phyloP scores from a whole-genome alignment of 2,797 vertebrate species.

The Ceryle rudis region DNA sequence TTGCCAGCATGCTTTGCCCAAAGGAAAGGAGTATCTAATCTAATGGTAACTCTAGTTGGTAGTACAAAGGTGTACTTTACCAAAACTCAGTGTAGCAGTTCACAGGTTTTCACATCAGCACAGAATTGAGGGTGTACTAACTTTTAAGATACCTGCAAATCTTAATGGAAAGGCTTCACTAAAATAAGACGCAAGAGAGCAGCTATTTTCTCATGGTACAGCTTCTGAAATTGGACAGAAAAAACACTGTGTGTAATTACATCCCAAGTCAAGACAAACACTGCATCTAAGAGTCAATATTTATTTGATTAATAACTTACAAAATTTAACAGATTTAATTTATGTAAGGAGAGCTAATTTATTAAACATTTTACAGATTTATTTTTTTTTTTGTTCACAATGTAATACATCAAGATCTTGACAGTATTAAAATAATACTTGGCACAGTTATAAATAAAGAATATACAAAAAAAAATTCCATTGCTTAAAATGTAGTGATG shows the following conservation, averaged over 20 bases:
- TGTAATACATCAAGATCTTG: conserved; percentile 81
- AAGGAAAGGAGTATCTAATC: not conserved
- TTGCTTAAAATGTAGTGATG: conserved; percentile 81
- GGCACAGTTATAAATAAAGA: conserved; percentile 88
- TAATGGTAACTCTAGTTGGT: not conserved
- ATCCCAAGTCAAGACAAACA: conserved; percentile 70
- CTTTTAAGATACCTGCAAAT: not conserved
- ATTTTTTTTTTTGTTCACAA: conserved; percentile 79
- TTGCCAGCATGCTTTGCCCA: not conserved
- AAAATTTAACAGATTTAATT: conserved; percentile 86
- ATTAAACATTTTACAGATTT: conserved; percentile 86
- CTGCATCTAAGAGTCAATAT: conserved; percentile 83
- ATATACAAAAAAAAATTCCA: conserved; percentile 78
- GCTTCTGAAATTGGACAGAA: not conserved
- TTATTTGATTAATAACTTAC: conserved; percentile 89
- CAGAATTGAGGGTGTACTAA: not conserved
- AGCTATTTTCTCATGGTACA: not conserved
- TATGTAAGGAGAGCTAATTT: conserved; percentile 85
- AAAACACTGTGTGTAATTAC: not conserved
- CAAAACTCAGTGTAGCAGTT: not conserved
- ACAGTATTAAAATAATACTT: conserved; percentile 88
- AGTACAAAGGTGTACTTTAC: not conserved
- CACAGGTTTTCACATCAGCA: not conserved
- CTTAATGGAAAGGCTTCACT: not conserved
- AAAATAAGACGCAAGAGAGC: not conserved